Evolutionary conservation across 1,140 invertebrate species (phyloP).

Genomic region (Leptinotarsa defecta): DNA sequence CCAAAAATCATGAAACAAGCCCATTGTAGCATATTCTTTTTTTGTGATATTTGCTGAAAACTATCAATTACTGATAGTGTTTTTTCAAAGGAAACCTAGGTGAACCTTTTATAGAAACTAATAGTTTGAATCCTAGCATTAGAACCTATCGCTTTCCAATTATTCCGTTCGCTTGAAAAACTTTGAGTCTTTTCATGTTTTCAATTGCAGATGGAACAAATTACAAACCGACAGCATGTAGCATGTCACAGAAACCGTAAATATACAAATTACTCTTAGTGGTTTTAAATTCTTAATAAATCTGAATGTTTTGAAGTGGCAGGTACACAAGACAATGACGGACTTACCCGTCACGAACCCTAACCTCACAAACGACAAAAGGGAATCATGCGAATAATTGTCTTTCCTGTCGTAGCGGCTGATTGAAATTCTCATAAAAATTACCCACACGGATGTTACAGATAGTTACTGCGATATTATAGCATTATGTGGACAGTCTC

Average conservation of each 20-base stretch:
- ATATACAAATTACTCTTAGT: conserved; percentile 21
- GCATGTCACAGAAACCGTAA: conserved; percentile 19
- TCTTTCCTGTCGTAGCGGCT: not conserved
- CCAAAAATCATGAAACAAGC: too few species aligned
- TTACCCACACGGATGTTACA: conserved; percentile 2
- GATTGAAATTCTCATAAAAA: conserved; percentile 4
- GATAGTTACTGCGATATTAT: conserved; percentile 6
- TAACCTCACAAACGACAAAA: conserved; percentile 1
- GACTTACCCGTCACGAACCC: not conserved
- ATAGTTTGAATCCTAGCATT: too few species aligned
- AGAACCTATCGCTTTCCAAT: not conserved
- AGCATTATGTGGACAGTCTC: not conserved
- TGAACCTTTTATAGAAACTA: too few species aligned
- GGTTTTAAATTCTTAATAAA: conserved; percentile 20
- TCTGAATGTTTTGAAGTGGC: conserved; percentile 17
- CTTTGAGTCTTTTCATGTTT: conserved; percentile 9
- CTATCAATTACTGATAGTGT: too few species aligned
- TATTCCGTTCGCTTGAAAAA: not conserved
- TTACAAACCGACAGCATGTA: conserved; percentile 11
- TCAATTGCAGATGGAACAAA: conserved; percentile 14
- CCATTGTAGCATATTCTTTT: too few species aligned
- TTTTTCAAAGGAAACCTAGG: too few species aligned
- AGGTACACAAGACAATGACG: not conserved
- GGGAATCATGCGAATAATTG: conserved; percentile 8
- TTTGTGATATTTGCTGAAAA: too few species aligned